phyloP scores from a whole-genome alignment of 2,113 vertebrate species.

The Nycticebus coucang region DNA sequence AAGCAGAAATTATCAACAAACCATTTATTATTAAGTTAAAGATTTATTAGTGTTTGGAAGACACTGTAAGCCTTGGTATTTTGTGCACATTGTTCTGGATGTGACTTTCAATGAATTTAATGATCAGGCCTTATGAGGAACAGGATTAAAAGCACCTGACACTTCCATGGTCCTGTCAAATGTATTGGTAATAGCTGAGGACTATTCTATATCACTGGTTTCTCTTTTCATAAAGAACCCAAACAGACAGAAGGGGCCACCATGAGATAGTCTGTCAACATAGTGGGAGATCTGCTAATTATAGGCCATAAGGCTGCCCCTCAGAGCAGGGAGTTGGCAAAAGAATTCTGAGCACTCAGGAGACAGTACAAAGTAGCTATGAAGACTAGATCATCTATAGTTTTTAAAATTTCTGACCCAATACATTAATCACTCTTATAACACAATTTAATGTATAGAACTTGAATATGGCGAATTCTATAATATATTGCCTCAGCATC shows the following conservation, averaged over 20 bases:
- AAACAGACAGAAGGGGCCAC: background rate
- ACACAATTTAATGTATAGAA: background rate
- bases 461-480: background rate
- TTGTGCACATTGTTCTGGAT: background rate
- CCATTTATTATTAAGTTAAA: background rate
- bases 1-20: background rate
- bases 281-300: background rate
- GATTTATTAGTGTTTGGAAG: background rate
- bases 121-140: background rate
- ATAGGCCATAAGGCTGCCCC: background rate
- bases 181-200: background rate
- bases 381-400: background rate
- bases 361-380: background rate
- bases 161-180: background rate
- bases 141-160: background rate
- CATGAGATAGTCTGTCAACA: background rate
- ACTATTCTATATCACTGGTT: background rate
- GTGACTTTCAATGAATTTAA: background rate
- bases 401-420: background rate
- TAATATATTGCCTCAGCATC: no score
- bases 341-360: background rate
- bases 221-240: background rate
- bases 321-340: background rate
- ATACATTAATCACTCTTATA: background rate
- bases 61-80: background rate